Percentiles rank a stretch among this genome's conserved stretches.
Conservation (phyloP, 1,140 invertebrate species). For the Sitobion miscanthi region DNA sequence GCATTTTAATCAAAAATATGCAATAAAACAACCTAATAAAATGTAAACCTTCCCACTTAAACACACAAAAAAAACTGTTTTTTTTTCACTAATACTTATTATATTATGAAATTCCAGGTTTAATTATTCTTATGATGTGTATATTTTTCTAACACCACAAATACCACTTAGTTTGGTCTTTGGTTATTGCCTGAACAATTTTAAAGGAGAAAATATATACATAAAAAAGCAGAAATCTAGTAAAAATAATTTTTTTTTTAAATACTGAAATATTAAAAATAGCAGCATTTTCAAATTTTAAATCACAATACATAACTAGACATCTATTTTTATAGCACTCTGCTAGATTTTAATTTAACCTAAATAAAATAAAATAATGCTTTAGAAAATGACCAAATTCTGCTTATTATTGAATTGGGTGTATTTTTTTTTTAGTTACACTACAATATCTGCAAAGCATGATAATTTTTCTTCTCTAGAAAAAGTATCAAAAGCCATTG, state of each 20-base stretch:
- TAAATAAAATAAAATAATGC: not conserved
- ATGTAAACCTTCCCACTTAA: too few relatives aligned
- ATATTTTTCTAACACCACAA: too few relatives aligned
- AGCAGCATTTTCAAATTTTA: not conserved
- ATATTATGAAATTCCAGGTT: too few relatives aligned
- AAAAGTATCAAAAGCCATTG: conserved; percentile 7
- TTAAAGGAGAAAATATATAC: too few relatives aligned
- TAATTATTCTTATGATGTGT: too few relatives aligned
- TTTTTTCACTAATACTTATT: too few relatives aligned
- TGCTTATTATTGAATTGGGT: not conserved
- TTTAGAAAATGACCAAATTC: not conserved
- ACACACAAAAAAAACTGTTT: too few relatives aligned
- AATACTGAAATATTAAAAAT: not conserved
- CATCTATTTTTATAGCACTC: not conserved
- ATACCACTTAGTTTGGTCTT: too few relatives aligned
- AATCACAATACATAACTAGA: not conserved
- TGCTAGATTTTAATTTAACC: not conserved
- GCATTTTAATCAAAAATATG: too few relatives aligned
- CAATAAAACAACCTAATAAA: too few relatives aligned
- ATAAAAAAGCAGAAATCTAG: not conserved
- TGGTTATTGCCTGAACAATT: too few relatives aligned
- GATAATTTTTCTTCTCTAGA: conserved; percentile 22
- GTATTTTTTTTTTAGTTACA: not conserved
- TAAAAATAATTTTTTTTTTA: not conserved
- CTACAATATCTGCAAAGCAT: not conserved